Evolutionary conservation across 2,888 invertebrate genomes (phyloP), one percentile per base, ranked within the genome.

Genomic region (Morinoia aosen): DNA sequence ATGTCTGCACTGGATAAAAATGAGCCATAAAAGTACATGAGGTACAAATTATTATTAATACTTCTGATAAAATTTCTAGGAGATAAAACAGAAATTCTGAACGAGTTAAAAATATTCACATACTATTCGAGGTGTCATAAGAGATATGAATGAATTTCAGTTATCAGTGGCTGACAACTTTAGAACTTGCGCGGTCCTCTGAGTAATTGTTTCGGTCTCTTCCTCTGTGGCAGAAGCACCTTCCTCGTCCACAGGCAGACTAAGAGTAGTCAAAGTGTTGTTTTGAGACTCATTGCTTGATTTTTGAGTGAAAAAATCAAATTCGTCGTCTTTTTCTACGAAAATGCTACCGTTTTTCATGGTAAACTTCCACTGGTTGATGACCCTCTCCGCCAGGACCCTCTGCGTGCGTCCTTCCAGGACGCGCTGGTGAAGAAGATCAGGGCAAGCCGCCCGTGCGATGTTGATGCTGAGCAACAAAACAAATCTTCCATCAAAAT

Each of bases 381-480:
- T 39, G 90, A 76, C 76, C 76, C 76, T 76, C 76, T 76, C 76
- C 33, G 76, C 16, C 76, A 76, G 25, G 25, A 76, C 33, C 76
- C 76, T 76, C 25, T 76, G 76, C 19, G 33, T 76, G 39, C 93
- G 93, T 5, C 16, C 25, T 0, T 93, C 25, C 48, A 57, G 39
- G 93, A 93, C 58, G 7, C 33, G 56, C 48, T 56, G 19, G 57
- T 57, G 93, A 14, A 93, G 93, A 57, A 93, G 19, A 8, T 93
- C 93, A 57, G 93, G 93, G 14, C 93, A 93, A 14, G 57, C 25
- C 12, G 93, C 93, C 7, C 93, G 93, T 19, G 93, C 93, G 93
- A 93, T 93, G 93, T 93, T 93, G 19, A 93, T 93, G 48, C 93
- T 93, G 93, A 16, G 39, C 39, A 90, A 90, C 39, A 19, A 90